Percentiles rank a stretch among this genome's conserved stretches.
These are phyloP conservation scores for Chironomus tentans DNA, from an alignment of 2,888 invertebrate species.

Conservation along the genomic window DNA sequence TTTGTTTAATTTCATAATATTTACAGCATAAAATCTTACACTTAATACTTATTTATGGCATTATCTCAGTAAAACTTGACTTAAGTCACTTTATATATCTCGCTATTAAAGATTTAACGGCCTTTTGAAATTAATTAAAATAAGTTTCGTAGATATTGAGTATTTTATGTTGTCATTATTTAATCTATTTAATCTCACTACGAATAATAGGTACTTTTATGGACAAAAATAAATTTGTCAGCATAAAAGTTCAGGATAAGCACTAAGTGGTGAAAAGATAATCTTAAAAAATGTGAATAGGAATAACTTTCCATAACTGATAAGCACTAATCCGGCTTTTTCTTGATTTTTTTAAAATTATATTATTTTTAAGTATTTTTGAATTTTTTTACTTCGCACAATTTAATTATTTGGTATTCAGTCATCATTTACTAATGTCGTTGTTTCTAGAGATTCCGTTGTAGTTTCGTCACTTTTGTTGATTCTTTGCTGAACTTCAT, in stretches of 20 bases:
- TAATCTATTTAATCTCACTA: too few species aligned
- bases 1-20: background rate
- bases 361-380: background rate
- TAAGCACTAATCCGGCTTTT: background rate
- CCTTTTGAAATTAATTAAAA: too few species aligned
- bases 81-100: background rate
- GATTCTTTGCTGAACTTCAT: constrained; percentile 34
- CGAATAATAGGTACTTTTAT: too few species aligned
- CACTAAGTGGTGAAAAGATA: background rate
- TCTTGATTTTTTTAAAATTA: background rate
- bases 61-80: background rate
- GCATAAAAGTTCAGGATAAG: too few species aligned
- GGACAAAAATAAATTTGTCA: too few species aligned
- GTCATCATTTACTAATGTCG: constrained; percentile 9
- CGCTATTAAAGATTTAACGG: too few species aligned
- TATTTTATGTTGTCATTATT: too few species aligned
- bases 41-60: background rate
- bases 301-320: background rate
- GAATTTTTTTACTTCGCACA: background rate
- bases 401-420: background rate
- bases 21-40: background rate
- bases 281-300: background rate
- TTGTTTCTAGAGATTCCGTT: background rate
- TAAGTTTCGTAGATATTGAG: too few species aligned
- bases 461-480: background rate